phyloP scores from a whole-genome alignment of 2,888 invertebrate species.

The Pyrrhosoma nymphula region DNA sequence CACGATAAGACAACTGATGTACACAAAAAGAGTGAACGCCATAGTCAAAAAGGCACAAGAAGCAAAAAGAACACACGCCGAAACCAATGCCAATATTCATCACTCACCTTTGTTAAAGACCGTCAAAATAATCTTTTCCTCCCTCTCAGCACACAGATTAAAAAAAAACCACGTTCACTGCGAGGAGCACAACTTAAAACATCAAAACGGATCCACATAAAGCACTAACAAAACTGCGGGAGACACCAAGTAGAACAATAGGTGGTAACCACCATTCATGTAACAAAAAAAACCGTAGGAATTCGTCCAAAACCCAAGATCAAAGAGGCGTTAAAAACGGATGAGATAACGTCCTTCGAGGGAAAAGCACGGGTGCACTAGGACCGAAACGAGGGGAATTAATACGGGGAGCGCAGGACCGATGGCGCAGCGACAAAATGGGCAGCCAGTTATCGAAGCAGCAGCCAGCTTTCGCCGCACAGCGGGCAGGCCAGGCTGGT shows the following conservation, averaged over 20 bases:
- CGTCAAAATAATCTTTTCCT: background rate
- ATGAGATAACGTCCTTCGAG: too few relatives aligned
- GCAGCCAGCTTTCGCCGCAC: too few relatives aligned
- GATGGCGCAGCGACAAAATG: too few relatives aligned
- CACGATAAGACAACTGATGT: background rate
- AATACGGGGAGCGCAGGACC: too few relatives aligned
- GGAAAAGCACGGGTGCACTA: background rate
- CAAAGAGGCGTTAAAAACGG: too few relatives aligned
- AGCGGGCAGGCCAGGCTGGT: background rate
- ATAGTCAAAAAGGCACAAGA: background rate
- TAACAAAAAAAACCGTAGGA: background rate
- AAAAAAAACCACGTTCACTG: background rate
- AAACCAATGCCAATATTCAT: background rate
- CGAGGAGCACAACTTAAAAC: background rate
- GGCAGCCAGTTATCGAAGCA: too few relatives aligned
- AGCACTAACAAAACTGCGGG: background rate
- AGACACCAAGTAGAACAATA: background rate
- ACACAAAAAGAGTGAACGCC: background rate
- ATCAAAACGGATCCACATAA: background rate
- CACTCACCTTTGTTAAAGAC: background rate
- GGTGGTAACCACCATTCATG: background rate
- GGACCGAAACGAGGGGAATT: too few relatives aligned
- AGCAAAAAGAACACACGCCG: background rate
- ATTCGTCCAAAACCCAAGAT: too few relatives aligned
- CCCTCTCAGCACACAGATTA: background rate